phyloP scores from a whole-genome alignment of 1,140 invertebrate species.

The Euura lappo region DNA sequence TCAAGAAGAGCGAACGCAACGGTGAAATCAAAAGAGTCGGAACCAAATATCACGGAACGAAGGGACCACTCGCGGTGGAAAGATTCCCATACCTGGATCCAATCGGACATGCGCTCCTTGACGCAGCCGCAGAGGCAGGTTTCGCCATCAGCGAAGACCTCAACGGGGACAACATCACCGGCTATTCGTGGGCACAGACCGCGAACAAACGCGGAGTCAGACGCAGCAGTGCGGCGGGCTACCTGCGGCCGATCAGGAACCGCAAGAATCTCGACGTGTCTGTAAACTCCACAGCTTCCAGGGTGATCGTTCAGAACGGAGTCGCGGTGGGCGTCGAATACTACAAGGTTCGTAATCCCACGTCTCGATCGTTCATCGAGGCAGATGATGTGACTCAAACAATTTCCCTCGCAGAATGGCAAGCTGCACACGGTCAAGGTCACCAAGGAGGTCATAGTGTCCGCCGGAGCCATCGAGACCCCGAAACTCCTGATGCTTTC shows the following conservation, averaged over 20 bases:
- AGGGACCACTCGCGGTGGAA: constrained; percentile 55
- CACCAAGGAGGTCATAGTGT: constrained; percentile 58
- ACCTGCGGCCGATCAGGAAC: constrained; percentile 65
- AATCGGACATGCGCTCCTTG: constrained; percentile 61
- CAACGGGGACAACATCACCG: constrained; percentile 57
- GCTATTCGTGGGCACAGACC: constrained; percentile 61
- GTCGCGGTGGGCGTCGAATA: constrained; percentile 68
- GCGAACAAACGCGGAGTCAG: constrained; percentile 68
- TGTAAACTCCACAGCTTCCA: constrained; percentile 72
- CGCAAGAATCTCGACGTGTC: constrained; percentile 75
- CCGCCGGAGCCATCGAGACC: constrained; percentile 62
- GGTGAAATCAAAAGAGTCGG: constrained; percentile 54
- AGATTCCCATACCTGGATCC: constrained; percentile 59
- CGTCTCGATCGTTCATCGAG: not conserved
- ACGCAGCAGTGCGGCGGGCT: constrained; percentile 72
- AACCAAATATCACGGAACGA: constrained; percentile 46
- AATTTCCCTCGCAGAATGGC: constrained; percentile 24
- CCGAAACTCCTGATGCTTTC: constrained; percentile 23
- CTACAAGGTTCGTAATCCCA: constrained; percentile 42
- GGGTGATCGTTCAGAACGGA: constrained; percentile 64
- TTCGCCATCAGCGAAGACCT: constrained; percentile 59
- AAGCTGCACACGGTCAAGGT: constrained; percentile 34
- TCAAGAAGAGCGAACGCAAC: constrained; percentile 62
- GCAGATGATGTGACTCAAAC: not conserved
- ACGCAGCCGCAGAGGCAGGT: constrained; percentile 63